phyloP scores from a whole-genome alignment of 1,140 invertebrate species.

The Drosophila pruinosa region DNA sequence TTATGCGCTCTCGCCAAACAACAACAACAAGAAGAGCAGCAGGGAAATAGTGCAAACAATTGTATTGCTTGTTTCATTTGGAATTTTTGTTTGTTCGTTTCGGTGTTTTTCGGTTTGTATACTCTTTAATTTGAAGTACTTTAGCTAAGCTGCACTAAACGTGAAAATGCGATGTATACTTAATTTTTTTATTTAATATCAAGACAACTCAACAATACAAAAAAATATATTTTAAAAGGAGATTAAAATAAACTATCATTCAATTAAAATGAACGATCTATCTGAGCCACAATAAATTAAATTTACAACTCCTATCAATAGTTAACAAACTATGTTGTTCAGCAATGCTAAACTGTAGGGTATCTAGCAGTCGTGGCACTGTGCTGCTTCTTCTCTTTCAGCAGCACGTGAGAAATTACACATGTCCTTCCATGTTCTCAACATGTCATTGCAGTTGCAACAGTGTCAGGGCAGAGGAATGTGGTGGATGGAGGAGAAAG shows the following conservation, averaged over 20 bases:
- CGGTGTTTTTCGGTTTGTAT: conserved; percentile 17
- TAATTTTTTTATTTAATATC: too few relatives aligned
- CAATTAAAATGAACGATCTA: too few relatives aligned
- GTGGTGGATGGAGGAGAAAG: too few relatives aligned
- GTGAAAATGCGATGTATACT: too few relatives aligned
- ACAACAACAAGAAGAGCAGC: background rate
- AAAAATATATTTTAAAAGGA: too few relatives aligned
- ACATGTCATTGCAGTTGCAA: conserved; percentile 35
- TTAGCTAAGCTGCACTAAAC: too few relatives aligned
- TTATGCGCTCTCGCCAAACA: conserved; percentile 52
- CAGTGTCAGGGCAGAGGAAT: conserved; percentile 8
- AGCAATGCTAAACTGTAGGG: background rate
- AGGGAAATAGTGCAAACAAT: conserved; percentile 39
- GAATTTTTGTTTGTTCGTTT: conserved; percentile 27
- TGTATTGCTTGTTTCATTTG: conserved; percentile 74
- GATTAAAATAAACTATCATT: too few relatives aligned
- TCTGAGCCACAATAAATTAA: too few relatives aligned
- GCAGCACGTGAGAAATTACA: conserved; percentile 76
- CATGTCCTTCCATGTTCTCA: conserved; percentile 69
- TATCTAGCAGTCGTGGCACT: background rate
- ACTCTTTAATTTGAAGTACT: too few relatives aligned
- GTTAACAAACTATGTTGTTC: too few relatives aligned
- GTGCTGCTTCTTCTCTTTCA: background rate
- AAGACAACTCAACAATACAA: too few relatives aligned
- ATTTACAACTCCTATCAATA: too few relatives aligned